phyloP scores from a whole-genome alignment of 2,888 invertebrate genomes.

The Drosophila falleni region DNA sequence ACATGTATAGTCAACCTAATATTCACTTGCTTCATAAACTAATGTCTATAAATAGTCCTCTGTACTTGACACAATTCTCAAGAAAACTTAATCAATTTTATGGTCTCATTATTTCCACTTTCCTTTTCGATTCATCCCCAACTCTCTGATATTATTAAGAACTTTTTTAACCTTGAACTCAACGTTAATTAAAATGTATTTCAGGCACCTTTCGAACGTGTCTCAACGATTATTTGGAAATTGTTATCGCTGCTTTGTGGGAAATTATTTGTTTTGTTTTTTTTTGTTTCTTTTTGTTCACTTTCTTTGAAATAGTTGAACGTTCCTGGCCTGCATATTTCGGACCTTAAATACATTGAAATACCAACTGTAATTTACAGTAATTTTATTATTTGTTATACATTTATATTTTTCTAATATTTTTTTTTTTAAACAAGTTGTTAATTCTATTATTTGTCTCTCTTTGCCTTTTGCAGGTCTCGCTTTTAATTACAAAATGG shows the following conservation, averaged over 20 bases:
- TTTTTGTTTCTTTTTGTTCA: background rate
- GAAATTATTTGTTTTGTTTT: slow-evolving; percentile 5
- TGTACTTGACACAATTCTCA: slow-evolving; percentile 1
- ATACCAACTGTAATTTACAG: slow-evolving; percentile 19
- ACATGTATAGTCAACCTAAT: background rate
- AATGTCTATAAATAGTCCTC: background rate
- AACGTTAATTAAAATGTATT: slow-evolving; percentile 40
- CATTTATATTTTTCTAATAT: no score
- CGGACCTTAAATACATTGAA: slow-evolving; percentile 28
- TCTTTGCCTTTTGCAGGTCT: slow-evolving; percentile 47
- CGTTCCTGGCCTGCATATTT: slow-evolving; percentile 26
- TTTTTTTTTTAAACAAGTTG: slow-evolving; percentile 15
- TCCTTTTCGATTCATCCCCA: slow-evolving; percentile 3
- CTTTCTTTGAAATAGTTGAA: slow-evolving; percentile 44
- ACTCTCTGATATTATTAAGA: background rate
- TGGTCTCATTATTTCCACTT: slow-evolving; percentile 6
- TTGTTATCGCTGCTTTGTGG: background rate
- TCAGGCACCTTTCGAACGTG: slow-evolving; percentile 21
- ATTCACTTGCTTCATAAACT: no score
- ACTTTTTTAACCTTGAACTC: slow-evolving; percentile 44
- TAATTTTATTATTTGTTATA: slow-evolving; percentile 24
- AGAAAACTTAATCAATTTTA: slow-evolving; percentile 10
- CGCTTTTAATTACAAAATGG: slow-evolving; percentile 55
- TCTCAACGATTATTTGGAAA: slow-evolving; percentile 26
- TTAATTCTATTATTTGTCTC: slow-evolving; percentile 31